Percentiles rank a stretch among this genome's conserved stretches.
phyloP scores from a whole-genome alignment of 2,888 invertebrate species.

The Melanotus villosus region DNA sequence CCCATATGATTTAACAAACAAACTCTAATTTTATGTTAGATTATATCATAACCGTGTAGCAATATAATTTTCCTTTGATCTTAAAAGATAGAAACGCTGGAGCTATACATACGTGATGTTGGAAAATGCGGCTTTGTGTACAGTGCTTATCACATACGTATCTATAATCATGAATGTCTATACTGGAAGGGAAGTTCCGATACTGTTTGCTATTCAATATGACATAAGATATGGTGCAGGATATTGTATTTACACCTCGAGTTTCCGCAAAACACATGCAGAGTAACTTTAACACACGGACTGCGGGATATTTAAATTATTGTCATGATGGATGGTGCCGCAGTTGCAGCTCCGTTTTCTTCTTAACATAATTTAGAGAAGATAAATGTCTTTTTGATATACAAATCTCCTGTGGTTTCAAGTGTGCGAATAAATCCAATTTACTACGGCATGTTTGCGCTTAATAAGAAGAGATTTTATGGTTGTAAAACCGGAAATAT shows the following conservation, averaged over 20 bases:
- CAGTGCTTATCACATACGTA: background rate
- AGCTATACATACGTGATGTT: background rate
- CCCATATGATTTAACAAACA: too few species aligned
- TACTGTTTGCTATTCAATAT: background rate
- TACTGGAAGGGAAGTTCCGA: background rate
- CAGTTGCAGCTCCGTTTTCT: conserved; percentile 24
- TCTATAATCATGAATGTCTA: background rate
- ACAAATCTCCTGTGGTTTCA: conserved; percentile 32
- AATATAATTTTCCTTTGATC: too few species aligned
- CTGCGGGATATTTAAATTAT: conserved; percentile 29
- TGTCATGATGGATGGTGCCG: conserved; percentile 25
- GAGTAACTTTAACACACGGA: conserved; percentile 1
- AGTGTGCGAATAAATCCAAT: conserved; percentile 37
- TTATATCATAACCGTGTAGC: too few species aligned
- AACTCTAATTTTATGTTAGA: too few species aligned
- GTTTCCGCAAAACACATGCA: conserved; percentile 10
- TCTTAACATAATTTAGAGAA: conserved; percentile 34
- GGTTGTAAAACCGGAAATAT: background rate
- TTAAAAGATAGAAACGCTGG: too few species aligned
- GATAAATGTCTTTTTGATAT: conserved; percentile 41
- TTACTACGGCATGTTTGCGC: conserved; percentile 29
- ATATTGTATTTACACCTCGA: conserved; percentile 3
- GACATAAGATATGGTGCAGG: background rate
- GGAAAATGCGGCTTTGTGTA: background rate
- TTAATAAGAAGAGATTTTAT: conserved; percentile 19